A percentile compares a stretch with the other conserved stretches of the same genome.
phyloP scores from a whole-genome alignment of 2,797 vertebrate species.

The Antennarius maculatus region DNA sequence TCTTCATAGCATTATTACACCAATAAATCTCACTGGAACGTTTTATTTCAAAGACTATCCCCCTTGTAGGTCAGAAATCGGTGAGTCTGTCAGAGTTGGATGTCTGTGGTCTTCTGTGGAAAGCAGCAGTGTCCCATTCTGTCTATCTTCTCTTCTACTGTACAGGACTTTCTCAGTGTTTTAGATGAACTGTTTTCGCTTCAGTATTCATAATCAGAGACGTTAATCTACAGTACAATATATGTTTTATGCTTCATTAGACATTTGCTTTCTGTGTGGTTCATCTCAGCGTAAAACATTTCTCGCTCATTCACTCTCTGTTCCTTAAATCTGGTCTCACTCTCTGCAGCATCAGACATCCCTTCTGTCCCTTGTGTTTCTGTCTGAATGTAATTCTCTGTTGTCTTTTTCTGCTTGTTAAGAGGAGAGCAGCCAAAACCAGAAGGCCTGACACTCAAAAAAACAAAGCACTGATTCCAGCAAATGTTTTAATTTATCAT shows the following conservation, averaged over 20 bases:
- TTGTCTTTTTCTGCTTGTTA: conserved; percentile 5
- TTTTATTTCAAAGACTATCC: not conserved
- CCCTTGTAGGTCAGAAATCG: conserved; percentile 5
- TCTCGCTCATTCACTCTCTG: conserved; percentile 39
- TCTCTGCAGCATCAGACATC: conserved; percentile 10
- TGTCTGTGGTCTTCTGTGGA: conserved; percentile 23
- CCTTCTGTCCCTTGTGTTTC: not conserved
- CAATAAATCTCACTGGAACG: conserved; percentile 27
- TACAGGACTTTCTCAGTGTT: conserved; percentile 1
- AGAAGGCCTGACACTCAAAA: conserved; percentile 22
- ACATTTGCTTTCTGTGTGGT: conserved; percentile 51
- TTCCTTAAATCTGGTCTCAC: conserved; percentile 35
- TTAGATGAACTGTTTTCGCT: conserved; percentile 22
- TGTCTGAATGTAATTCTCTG: conserved; percentile 18
- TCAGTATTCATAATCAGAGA: conserved; percentile 45
- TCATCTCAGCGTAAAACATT: conserved; percentile 10
- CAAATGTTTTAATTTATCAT: conserved; percentile 3
- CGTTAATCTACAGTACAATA: not conserved
- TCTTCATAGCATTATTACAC: conserved; percentile 38
- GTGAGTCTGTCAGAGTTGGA: conserved; percentile 10
- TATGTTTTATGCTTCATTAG: conserved; percentile 48
- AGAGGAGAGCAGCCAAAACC: conserved; percentile 15
- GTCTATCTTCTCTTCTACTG: conserved; percentile 3
- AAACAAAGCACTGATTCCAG: conserved; percentile 1
- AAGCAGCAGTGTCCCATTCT: conserved; percentile 4